Evolutionary conservation across 2,113 vertebrate genomes (phyloP), one percentile per base, ranked within the genome.

Genomic region (Psittacula cyanocephala): DNA sequence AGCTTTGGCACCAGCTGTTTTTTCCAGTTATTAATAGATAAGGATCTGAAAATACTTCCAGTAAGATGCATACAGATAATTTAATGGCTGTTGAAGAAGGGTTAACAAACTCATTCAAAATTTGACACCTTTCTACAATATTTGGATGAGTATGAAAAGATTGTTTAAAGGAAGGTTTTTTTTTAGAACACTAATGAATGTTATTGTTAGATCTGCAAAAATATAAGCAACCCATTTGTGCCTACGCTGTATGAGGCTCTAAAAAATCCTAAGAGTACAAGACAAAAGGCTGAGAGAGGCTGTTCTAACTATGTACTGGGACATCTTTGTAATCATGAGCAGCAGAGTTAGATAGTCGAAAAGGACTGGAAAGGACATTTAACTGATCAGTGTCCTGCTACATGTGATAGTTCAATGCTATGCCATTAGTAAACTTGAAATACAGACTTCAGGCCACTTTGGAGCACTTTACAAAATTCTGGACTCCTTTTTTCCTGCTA

Each of bases 401-500:
- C 12, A 17, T 18, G 4, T 55, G 11, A 22, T 29, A 47, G 53
- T 44, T 77, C 8, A 76, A 13, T 68, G 16, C 10, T 47, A 19
- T 53, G 19, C 8, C 10, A 27, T 55, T 59, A 50, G 18, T 43
- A 39, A 67, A 47, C 2, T 24, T 77, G 41, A 83, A 70, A 67
- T 46, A 44, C 7, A 47, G n/a, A 77, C 1, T 28, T 90, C 24
- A 75, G 35, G 29, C 3, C 15, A 28, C 43, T 68, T 81, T 28
- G 4, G 13, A 65, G 2, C 13, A 44, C 17, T 43, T 11, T 28
- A 46, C 33, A 70, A 43, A 81, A 88, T 63, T 65, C 23, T 39
- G 70, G 8, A 2, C 10, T 53, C 7, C 3, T 1, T 44, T 59
- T 8, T 2, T 8, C 1, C 11, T 0, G 1, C 2, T 74, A 4